phyloP scores from a whole-genome alignment of 2,113 vertebrate species.

The Dryoscopus gambensis region DNA sequence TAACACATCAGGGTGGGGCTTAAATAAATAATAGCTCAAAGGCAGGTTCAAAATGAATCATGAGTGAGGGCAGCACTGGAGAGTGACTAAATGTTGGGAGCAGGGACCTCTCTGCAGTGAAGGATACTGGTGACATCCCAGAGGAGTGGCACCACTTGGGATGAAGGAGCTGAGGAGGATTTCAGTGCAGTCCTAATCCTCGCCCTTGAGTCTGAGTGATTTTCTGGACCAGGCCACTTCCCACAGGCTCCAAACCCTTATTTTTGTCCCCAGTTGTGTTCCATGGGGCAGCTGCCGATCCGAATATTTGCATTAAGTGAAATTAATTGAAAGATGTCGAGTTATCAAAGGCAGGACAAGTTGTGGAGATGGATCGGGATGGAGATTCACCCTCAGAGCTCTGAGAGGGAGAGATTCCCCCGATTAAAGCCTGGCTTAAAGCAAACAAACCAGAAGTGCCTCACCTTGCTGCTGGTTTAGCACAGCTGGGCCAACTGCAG shows the following conservation, averaged over 20 bases:
- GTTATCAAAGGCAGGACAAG: neutral
- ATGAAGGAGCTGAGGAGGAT: neutral
- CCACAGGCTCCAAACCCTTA: neutral
- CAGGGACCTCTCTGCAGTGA: neutral
- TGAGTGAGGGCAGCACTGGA: slow-evolving; percentile 23
- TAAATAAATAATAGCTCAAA: slow-evolving; percentile 59
- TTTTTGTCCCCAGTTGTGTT: neutral
- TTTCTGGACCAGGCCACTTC: neutral
- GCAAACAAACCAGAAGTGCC: neutral
- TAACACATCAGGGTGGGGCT: slow-evolving; percentile 35
- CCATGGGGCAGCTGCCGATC: neutral
- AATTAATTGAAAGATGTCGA: neutral
- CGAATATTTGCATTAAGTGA: neutral
- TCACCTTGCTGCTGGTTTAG: neutral
- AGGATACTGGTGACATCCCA: neutral
- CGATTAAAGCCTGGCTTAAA: neutral
- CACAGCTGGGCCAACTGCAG: neutral
- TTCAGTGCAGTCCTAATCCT: neutral
- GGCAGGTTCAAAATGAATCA: slow-evolving; percentile 52
- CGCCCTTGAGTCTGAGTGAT: no score
- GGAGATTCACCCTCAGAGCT: neutral
- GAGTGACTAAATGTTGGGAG: slow-evolving; percentile 23
- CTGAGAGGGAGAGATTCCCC: neutral
- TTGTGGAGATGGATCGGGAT: neutral
- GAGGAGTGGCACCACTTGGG: neutral